Base-by-base conservation (phyloP, 2,888 invertebrate species). In the Drosophila testacea region DNA sequence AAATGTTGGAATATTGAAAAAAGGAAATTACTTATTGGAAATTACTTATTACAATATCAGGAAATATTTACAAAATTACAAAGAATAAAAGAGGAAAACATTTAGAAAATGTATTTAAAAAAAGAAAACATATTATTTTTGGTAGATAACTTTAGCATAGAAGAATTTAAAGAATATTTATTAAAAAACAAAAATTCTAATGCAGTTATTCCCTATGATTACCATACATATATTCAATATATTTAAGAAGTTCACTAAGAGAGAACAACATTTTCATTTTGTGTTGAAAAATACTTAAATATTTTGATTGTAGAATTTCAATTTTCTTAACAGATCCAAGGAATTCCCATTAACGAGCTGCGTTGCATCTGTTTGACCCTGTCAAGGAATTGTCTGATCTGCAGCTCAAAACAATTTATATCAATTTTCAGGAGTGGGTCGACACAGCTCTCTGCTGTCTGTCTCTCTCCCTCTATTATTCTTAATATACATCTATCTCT, bases 361-460 rank as follows among this genome's bases (percentile, higher is more conserved):
- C 34, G 36, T 11, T 42, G 56, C 78, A 77, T 51, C 77, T 72
- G 74, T 39, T 50, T 61, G 73, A 66, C 50, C 65, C 85, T 67
- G 79, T 85, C 76, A 83, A 64, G 74, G 60, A 69, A 72, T 82
- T 81, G 85, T 73, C 77, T 61, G 73, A 73, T 70, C 87, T 66
- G 74, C 61, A 69, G 76, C 76, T 73, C 61, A 69, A 60, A 81
- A 64, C 81, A 83, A 83, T 83, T 83, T 87, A 89, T 83, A 89
- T 83, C 74, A 83, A 83, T 83, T 89, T 86, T 62, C 69, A 78
- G n/a, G 60, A 56, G 48, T 55, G 56, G 56, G 56, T 56, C 56
- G 56, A 11, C 61, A 57, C 42, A 44, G 11, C 39, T 44, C 5
- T n/a, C 47, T n/a, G 28, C 38, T 28, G 16, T 4, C 30, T 6